Base-by-base conservation (phyloP, 92 coral and sea anemone species). In the Muricea muricata region DNA sequence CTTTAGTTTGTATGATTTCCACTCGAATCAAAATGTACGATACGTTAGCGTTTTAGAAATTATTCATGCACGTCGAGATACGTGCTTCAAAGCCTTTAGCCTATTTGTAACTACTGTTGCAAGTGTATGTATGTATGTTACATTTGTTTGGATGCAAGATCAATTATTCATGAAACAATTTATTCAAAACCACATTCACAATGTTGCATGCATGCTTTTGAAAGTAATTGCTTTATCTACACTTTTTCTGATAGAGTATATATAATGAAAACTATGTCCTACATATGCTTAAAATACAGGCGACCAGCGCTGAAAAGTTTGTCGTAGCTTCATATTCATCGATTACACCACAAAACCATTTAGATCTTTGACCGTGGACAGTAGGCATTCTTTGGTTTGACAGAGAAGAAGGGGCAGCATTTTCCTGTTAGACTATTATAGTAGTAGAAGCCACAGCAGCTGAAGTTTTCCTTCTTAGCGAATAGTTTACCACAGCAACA, bases 401-500 rank as follows among this genome's bases (percentile, higher is more conserved):
- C 18, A 15, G 70, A 29, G 41, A 63, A 63, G 35, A 10, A 63
- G 6, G 34, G 17, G 30, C 70, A 63, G 12, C 70, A 63, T 63
- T 63, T 60, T 7, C 1, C 7, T 12, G 70, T 54, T 0, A 26
- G 8, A 30, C 65, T 30, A 29, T 55, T 77, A 37, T 77, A 77
- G 39, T 52, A 52, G n/a, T 25, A 14, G 2, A 12, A 77, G 20
- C 65, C 82, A 77, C 82, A 77, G 67, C 82, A 77, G 23, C 42
- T 39, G 69, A 23, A 52, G 42, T 48, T 2, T 14, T 1, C 10
- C 6, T 20, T 54, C 20, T 50, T 77, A 2, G 29, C 8, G 68
- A 31, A 54, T 14, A 77, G 25, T 57, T 77, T 28, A 54, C 82
- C 82, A 48, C 69, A 63, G 46, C 82, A 77, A 61, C 82, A 77